Evolutionary conservation across 2,797 vertebrate species (phyloP).

Genomic region (Gobionotothen gibberifrons): DNA sequence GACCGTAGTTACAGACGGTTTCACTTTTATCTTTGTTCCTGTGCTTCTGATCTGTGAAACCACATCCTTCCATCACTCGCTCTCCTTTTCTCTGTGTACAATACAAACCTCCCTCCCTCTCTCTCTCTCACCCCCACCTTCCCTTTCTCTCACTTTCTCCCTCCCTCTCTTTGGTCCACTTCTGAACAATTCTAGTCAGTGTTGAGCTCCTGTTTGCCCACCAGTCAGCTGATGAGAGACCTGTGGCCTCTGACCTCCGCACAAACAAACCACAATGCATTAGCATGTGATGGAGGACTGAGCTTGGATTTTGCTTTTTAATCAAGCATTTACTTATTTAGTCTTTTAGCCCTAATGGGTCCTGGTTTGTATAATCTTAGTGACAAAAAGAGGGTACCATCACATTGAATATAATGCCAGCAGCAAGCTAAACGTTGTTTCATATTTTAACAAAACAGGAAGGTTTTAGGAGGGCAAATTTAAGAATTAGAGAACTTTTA

Average conservation of each 20-base stretch:
- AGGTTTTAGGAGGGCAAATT: not conserved
- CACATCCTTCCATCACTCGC: not conserved
- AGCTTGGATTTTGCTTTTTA: not conserved
- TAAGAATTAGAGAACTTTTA: not conserved
- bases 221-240: conserved; percentile 46
- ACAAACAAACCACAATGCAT: conserved; percentile 14
- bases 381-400: not conserved
- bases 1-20: not conserved
- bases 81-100: not conserved
- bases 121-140: not conserved
- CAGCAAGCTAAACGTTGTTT: not conserved
- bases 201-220: conserved; percentile 30
- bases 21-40: not conserved
- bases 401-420: not conserved
- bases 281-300: not conserved
- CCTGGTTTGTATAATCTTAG: not conserved
- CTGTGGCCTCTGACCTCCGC: conserved; percentile 22
- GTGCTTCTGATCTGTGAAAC: not conserved
- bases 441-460: not conserved
- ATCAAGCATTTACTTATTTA: not conserved
- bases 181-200: conserved; percentile 48
- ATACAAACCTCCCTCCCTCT: not conserved
- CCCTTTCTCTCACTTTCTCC: not conserved
- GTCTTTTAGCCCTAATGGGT: not conserved
- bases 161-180: conserved; percentile 17